phyloP scores from a whole-genome alignment of 2,888 invertebrate genomes.

The Oscheius sp. region DNA sequence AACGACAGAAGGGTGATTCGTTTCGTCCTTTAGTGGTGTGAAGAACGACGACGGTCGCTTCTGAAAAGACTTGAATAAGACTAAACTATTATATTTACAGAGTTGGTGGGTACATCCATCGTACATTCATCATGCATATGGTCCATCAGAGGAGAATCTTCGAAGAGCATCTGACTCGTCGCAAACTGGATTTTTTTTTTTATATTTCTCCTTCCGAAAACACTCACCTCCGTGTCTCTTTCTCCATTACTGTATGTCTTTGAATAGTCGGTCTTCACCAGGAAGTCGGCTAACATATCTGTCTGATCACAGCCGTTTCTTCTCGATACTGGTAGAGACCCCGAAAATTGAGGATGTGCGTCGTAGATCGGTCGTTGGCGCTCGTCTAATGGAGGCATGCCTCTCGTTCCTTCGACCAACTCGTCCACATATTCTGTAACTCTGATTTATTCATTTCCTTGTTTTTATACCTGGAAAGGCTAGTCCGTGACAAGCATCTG shows the following conservation, averaged over 20 bases:
- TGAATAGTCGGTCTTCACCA: too few relatives aligned
- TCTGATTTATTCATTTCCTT: neutral
- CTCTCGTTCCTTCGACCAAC: conserved; percentile 60
- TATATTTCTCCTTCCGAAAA: too few relatives aligned
- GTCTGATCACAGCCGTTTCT: neutral
- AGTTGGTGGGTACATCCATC: neutral
- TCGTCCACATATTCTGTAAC: conserved; percentile 55
- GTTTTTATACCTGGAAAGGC: conserved; percentile 83
- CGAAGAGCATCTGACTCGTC: neutral
- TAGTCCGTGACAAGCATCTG: conserved; percentile 85
- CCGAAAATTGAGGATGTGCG: neutral
- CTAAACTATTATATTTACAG: neutral
- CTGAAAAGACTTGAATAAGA: neutral
- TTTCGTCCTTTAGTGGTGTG: conserved; percentile 27
- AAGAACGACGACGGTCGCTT: neutral
- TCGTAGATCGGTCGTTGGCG: conserved; percentile 5
- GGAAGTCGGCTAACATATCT: too few relatives aligned
- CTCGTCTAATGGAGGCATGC: conserved; percentile 53
- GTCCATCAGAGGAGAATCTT: conserved; percentile 24
- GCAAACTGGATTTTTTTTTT: neutral
- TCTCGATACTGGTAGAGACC: too few relatives aligned
- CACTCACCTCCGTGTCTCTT: too few relatives aligned
- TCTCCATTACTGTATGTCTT: too few relatives aligned
- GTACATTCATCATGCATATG: neutral
- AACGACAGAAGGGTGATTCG: neutral